A percentile compares a stretch with the other conserved stretches of the same genome.
These are phyloP conservation scores for Theristicus caerulescens DNA, from an alignment of 2,113 vertebrate species.

Conservation along the genomic window DNA sequence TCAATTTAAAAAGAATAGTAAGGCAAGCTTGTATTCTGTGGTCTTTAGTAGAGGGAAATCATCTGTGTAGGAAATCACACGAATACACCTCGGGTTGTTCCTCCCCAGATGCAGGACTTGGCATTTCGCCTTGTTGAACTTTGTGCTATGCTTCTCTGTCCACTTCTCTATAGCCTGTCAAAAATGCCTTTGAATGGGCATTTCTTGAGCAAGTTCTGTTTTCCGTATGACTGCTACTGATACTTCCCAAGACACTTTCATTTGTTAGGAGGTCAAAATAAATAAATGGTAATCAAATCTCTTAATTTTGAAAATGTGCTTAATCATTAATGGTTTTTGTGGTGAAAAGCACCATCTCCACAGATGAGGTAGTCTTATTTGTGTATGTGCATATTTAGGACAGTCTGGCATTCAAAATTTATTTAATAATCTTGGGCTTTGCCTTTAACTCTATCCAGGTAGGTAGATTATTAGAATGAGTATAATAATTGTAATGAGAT, in stretches of 20 bases:
- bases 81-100: not conserved
- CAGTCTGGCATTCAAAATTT: not conserved
- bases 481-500: not conserved
- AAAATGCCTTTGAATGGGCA: not conserved
- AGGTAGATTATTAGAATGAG: not conserved
- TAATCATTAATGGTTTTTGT: not conserved
- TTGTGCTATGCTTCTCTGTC: not conserved
- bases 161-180: not conserved
- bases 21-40: not conserved
- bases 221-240: not conserved
- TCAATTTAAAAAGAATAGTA: not conserved
- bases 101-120: no score
- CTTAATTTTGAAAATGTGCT: not conserved
- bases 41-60: not conserved
- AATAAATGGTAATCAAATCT: not conserved
- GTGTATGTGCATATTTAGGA: not conserved
- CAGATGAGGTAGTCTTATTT: not conserved
- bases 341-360: not conserved
- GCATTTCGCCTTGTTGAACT: not conserved
- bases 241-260: not conserved
- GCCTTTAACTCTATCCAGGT: not conserved
- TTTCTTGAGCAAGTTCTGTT: not conserved
- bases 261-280: not conserved
- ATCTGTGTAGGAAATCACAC: not conserved
- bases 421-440: not conserved